phyloP scores from a whole-genome alignment of 2,797 vertebrate species.

The Sebastes aleutianus region DNA sequence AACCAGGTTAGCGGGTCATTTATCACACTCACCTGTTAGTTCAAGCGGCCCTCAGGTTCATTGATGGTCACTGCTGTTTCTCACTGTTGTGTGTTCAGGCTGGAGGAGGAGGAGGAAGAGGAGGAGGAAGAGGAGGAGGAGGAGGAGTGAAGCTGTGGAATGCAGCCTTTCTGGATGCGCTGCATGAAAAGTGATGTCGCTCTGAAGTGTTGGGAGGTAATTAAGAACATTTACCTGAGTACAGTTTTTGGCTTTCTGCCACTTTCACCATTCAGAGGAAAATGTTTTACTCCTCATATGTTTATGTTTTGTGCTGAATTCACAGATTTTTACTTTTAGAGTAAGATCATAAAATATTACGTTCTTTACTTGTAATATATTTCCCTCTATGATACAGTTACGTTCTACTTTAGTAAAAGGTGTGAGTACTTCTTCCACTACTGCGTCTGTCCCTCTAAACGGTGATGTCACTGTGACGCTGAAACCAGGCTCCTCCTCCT shows the following conservation, averaged over 20 bases:
- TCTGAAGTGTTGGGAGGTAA: background rate
- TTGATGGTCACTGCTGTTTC: background rate
- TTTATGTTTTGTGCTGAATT: background rate
- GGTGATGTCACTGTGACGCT: slow-evolving; percentile 23
- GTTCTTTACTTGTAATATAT: background rate
- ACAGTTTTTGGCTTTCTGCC: background rate
- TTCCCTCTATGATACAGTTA: background rate
- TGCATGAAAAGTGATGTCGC: slow-evolving; percentile 30
- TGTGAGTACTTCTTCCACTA: too few species aligned
- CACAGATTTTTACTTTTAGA: background rate
- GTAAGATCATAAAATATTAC: background rate
- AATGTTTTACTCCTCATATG: background rate
- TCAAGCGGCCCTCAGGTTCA: slow-evolving; percentile 2
- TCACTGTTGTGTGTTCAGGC: background rate
- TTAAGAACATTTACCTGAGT: background rate
- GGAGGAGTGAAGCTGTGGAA: slow-evolving; percentile 55
- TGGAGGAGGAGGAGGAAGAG: background rate
- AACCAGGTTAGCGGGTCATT: background rate
- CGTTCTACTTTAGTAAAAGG: too few species aligned
- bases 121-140: slow-evolving; percentile 1
- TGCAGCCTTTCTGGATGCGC: slow-evolving; percentile 49
- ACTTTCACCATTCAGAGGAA: background rate
- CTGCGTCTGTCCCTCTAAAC: background rate
- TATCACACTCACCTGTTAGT: slow-evolving; percentile 36
- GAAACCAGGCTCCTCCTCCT: background rate